These are phyloP conservation scores for Crotalus tigris DNA, from an alignment of 2,113 vertebrate genomes.

Conservation along the genomic window DNA sequence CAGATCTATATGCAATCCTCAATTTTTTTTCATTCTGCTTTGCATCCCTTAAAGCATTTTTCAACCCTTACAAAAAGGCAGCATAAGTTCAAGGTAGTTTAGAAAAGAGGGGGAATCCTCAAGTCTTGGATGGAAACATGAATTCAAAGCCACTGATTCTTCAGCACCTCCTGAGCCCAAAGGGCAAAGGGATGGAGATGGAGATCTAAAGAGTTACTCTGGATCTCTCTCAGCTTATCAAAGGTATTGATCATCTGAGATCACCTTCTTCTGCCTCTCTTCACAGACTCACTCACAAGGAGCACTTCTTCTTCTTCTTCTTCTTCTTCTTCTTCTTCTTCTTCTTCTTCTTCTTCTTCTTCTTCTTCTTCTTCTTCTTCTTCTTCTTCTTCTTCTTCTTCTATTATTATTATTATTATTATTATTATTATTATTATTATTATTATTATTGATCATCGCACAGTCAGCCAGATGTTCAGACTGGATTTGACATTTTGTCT, in stretches of 20 bases:
- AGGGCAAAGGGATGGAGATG: background rate
- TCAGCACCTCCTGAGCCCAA: background rate
- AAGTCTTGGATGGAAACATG: background rate
- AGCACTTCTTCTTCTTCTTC: background rate
- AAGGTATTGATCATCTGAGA: background rate
- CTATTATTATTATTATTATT: too few species aligned
- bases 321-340: too few species aligned
- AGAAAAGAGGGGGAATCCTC: background rate
- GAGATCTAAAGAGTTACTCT: background rate
- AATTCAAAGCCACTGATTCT: background rate
- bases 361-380: too few species aligned
- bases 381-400: too few species aligned
- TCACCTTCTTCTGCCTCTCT: background rate
- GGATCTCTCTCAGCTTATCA: too few species aligned
- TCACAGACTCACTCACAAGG: background rate
- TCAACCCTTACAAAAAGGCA: background rate
- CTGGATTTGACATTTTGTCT: too few species aligned
- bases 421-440: background rate
- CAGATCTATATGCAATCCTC: background rate
- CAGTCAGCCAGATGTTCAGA: too few species aligned
- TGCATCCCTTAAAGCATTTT: background rate
- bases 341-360: too few species aligned
- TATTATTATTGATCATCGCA: too few species aligned
- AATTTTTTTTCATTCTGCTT: background rate
- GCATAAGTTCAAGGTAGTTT: background rate